Percentiles rank a stretch among this genome's conserved stretches.
Evolutionary conservation across 2,797 vertebrate genomes (phyloP).

Genomic region (Selene dorsalis): DNA sequence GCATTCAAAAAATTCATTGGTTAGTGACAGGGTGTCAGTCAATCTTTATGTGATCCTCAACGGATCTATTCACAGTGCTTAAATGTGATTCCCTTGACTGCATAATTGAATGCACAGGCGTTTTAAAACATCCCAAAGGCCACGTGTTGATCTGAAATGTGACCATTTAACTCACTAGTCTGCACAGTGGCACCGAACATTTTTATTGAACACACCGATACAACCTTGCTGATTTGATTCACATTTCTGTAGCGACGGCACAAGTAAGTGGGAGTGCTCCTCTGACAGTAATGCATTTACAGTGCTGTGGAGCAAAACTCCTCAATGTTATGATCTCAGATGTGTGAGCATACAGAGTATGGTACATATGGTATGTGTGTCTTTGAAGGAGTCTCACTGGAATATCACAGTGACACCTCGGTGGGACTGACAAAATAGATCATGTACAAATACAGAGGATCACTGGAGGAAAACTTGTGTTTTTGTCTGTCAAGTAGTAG

Average conservation of each 20-base stretch:
- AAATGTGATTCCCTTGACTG: slow-evolving; percentile 1
- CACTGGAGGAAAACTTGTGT: neutral
- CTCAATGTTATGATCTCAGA: slow-evolving; percentile 19
- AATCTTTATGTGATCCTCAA: neutral
- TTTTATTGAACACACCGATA: slow-evolving; percentile 19
- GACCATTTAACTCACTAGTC: neutral
- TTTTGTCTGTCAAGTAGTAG: neutral
- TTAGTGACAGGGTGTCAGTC: neutral
- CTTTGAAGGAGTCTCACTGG: neutral
- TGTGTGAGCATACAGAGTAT: neutral
- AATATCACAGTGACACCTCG: neutral
- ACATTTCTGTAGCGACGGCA: slow-evolving; percentile 16
- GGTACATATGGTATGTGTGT: neutral
- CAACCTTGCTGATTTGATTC: slow-evolving; percentile 32
- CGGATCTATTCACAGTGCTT: slow-evolving; percentile 4
- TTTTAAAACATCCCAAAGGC: neutral
- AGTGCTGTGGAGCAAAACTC: neutral
- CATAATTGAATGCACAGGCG: neutral
- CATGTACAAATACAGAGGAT: too few relatives aligned
- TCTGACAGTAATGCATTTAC: slow-evolving; percentile 3
- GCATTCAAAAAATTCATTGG: neutral
- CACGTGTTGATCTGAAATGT: neutral
- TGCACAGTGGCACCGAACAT: slow-evolving; percentile 12
- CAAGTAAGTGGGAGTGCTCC: neutral
- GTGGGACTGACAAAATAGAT: neutral